Percentiles rank a stretch among this genome's conserved stretches.
phyloP scores from a whole-genome alignment of 2,113 vertebrate species.

The Pterophyllum scalare region DNA sequence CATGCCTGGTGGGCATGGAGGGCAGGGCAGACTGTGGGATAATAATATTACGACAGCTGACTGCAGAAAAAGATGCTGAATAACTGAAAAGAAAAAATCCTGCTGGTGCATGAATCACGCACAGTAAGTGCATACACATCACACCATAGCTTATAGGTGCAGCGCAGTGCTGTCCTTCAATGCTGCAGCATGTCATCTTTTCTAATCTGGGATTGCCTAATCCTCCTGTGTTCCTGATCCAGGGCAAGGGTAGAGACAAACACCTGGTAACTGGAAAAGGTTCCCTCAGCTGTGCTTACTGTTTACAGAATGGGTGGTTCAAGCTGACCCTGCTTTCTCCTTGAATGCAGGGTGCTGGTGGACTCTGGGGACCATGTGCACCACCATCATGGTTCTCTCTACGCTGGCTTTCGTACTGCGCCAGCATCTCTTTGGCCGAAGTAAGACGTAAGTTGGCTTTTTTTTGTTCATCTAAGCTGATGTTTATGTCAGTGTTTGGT shows the following conservation, averaged over 20 bases:
- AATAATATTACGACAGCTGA: neutral
- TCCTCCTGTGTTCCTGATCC: constrained; percentile 57
- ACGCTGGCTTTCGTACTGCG: constrained; percentile 73
- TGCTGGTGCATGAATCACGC: neutral
- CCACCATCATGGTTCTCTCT: constrained; percentile 79
- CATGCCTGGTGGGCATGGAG: rapidly evolving
- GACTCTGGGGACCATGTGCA: constrained; percentile 72
- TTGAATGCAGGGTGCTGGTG: constrained; percentile 10
- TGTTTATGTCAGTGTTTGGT: neutral
- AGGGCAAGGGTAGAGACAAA: constrained; percentile 14
- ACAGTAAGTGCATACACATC: constrained; percentile 26
- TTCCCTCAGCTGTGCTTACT: neutral
- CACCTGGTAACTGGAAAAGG: neutral
- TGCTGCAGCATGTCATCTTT: constrained; percentile 56
- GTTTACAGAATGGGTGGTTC: constrained; percentile 16
- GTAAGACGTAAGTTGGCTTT: constrained; percentile 71
- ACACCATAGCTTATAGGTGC: constrained; percentile 27
- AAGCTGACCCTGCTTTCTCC: constrained; percentile 30
- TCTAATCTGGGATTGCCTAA: constrained; percentile 76
- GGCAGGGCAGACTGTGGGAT: neutral
- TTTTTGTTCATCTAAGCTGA: neutral
- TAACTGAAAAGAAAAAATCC: neutral
- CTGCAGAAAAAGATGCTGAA: neutral
- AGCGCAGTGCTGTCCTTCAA: constrained; percentile 2
- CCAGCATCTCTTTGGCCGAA: constrained; percentile 58